Base-by-base conservation (phyloP, 2,888 invertebrate genomes). In the Alsophila aescularia region DNA sequence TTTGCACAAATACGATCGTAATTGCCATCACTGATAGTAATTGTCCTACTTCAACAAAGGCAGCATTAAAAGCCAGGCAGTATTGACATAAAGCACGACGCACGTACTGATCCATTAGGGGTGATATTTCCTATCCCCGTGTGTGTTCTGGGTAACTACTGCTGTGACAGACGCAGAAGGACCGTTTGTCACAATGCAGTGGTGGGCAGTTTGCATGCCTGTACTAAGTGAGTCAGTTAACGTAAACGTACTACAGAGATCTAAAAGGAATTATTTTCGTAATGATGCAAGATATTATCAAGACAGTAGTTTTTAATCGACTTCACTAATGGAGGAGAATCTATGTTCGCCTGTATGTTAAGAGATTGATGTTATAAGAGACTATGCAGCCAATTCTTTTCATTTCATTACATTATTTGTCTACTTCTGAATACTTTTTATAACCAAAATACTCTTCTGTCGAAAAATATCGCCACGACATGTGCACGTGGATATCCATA, bases 31-130 rank as follows among this genome's bases (percentile, higher is more conserved):
- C 62, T 71, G 73, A 71, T 81, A 77, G 81, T 84, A 83, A 87
- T 83, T 85, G 80, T 73, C 73, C 75, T 78, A 79, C 77, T 83
- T 81, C 76, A 85, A 84, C 80, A 87, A 85, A 79, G 76, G 79
- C 72, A 72, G 69, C 77, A 81, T 84, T 85, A 81, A 85, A 85
- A 79, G 83, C 79, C 70, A 60, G 72, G 71, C 72, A 72, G 80
- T 83, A 85, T 85, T 84, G 85, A 82, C 79, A 81, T 75, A 79
- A 75, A 77, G 73, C 70, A 79, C 82, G 81, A 81, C 78, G 76
- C 77, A 77, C 73, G 69, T 67, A 70, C 67, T 62, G 73, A 78
- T 79, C 83, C 84, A 87, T 86, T 87, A 87, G 81, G 69, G 78
- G 78, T 76, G 57, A 60, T 63, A 67, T 65, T 44, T 66, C 64